Conservation (phyloP, 2,797 vertebrate species). For the Cercopithecus petaurista region DNA sequence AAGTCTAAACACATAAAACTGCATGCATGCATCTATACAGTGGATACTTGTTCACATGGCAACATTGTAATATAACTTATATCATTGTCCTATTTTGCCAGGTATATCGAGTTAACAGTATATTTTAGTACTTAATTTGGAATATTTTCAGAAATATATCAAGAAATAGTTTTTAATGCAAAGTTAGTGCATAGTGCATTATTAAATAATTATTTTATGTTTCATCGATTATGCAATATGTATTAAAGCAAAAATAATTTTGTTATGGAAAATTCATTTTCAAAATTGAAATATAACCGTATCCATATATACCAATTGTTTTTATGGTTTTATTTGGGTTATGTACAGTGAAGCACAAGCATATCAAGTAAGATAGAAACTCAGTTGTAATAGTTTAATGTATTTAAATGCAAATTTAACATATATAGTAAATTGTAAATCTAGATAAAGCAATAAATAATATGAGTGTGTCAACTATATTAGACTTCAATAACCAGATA, state of each 20-base stretch:
- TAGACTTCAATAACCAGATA: conserved; percentile 4
- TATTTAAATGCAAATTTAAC: not conserved
- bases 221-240: not conserved
- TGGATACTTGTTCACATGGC: not conserved
- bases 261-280: not conserved
- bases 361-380: not conserved
- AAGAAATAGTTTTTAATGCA: not conserved
- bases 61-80: not conserved
- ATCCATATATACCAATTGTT: not conserved
- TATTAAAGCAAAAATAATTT: conserved; percentile 18
- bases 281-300: conserved; percentile 23
- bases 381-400: not conserved
- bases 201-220: not conserved
- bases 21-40: not conserved
- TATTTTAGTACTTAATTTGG: conserved; percentile 14
- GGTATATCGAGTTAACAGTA: not conserved
- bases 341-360: not conserved
- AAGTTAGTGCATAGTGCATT: not conserved
- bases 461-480: not conserved
- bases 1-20: not conserved
- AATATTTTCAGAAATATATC: not conserved
- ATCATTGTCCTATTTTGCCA: not conserved
- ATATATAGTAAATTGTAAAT: not conserved
- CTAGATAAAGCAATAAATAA: not conserved
- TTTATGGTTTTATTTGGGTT: not conserved